These are phyloP conservation scores for Drosophila rubida DNA, from an alignment of 2,888 invertebrate species.

Conservation along the genomic window DNA sequence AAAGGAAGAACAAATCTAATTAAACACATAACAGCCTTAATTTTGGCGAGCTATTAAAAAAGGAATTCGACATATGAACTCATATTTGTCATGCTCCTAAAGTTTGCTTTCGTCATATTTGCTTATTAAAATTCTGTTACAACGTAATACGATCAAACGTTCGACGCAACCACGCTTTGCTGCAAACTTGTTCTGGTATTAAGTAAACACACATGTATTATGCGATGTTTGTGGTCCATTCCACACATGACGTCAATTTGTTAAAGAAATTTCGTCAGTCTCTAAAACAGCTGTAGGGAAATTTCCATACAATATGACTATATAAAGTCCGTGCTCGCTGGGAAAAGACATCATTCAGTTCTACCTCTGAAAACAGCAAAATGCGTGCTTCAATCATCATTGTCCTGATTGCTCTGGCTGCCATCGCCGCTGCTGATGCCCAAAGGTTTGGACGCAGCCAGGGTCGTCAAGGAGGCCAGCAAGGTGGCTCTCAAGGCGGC, in stretches of 20 bases:
- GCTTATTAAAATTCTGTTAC: too few species aligned
- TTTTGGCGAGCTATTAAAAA: too few species aligned
- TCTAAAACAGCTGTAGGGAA: neutral
- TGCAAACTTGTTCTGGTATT: too few species aligned
- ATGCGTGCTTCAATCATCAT: slow-evolving; percentile 3
- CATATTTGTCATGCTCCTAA: too few species aligned
- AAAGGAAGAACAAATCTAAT: too few species aligned
- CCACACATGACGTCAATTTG: neutral
- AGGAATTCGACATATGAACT: too few species aligned
- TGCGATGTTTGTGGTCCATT: neutral
- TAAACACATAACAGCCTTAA: too few species aligned
- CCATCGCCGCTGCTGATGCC: neutral
- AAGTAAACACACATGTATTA: too few species aligned
- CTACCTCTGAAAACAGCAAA: neutral
- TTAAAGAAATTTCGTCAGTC: neutral
- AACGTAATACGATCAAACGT: too few species aligned
- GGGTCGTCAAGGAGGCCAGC: neutral
- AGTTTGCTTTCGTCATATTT: too few species aligned
- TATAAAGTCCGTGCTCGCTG: neutral
- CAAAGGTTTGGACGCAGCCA: neutral
- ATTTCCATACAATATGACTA: neutral
- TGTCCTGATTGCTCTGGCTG: neutral
- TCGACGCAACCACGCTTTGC: too few species aligned
- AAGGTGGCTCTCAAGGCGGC: neutral
- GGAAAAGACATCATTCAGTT: neutral